Evolutionary conservation across 2,113 vertebrate genomes (phyloP).

Genomic region (Blennius ocellaris): DNA sequence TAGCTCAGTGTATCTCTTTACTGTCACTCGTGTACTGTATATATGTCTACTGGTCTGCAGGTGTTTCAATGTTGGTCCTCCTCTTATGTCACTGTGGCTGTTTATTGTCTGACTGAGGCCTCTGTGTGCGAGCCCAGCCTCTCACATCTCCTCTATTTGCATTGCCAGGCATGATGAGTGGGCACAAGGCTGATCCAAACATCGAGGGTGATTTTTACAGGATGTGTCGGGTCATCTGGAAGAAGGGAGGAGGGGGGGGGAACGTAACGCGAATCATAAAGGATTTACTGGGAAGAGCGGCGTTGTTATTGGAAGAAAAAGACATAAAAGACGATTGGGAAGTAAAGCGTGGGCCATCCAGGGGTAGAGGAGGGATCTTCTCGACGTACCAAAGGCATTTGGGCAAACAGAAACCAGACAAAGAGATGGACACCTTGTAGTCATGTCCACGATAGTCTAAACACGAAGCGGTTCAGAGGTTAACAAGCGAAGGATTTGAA

Average conservation of each 20-base stretch:
- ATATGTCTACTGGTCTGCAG: constrained; percentile 61
- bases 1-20: not conserved
- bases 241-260: not conserved
- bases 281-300: constrained; percentile 5
- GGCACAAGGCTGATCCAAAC: constrained; percentile 8
- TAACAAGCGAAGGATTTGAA: constrained; percentile 1
- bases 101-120: constrained; percentile 43
- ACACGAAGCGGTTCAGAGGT: constrained; percentile 45
- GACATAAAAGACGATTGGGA: constrained; percentile 11
- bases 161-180: constrained; percentile 26
- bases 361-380: constrained; percentile 17
- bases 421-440: constrained; percentile 43
- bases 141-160: constrained; percentile 53
- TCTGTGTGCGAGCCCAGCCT: constrained; percentile 14
- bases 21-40: constrained; percentile 17
- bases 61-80: constrained; percentile 79
- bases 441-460: constrained; percentile 60
- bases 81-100: constrained; percentile 57
- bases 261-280: constrained; percentile 7
- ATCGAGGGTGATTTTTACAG: not conserved
- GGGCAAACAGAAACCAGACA: constrained; percentile 55
- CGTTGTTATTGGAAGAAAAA: constrained; percentile 24
- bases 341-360: not conserved
- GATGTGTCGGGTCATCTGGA: not conserved
- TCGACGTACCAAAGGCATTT: constrained; percentile 58